Percentiles rank a stretch among this genome's conserved stretches.
Conservation (phyloP, 2,797 vertebrate genomes). For the Varecia variegata region DNA sequence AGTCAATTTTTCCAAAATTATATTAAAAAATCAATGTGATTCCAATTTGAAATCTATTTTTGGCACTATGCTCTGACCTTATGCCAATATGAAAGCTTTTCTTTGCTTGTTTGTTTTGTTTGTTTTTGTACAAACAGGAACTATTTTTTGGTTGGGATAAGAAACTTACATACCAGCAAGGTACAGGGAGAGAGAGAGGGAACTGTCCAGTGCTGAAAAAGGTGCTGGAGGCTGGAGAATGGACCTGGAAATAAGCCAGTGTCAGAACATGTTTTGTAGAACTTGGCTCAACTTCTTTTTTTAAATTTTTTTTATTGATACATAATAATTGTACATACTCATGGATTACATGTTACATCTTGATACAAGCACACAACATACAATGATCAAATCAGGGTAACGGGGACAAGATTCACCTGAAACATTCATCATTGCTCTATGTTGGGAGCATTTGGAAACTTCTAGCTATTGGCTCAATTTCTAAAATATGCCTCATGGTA, state of each 20-base stretch:
- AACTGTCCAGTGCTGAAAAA: background rate
- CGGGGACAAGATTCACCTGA: no score
- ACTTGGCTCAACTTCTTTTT: background rate
- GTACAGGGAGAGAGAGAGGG: no score
- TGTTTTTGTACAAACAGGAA: background rate
- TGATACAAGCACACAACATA: no score
- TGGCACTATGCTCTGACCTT: background rate
- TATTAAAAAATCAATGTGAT: background rate
- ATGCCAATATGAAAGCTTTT: background rate
- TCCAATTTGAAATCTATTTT: background rate
- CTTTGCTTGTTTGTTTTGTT: background rate
- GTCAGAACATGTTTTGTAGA: background rate
- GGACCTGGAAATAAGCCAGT: background rate
- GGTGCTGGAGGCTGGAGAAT: background rate
- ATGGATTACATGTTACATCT: no score
- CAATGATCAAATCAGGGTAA: no score
- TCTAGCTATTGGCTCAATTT: background rate
- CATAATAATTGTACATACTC: no score
- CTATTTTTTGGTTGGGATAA: background rate
- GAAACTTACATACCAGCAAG: background rate
- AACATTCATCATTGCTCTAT: no score
- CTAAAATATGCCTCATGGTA: background rate
- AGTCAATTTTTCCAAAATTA: background rate
- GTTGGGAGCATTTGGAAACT: no score
- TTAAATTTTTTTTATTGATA: no score